Evolutionary conservation across 2,888 invertebrate genomes (phyloP), one percentile per base, ranked within the genome.

Genomic region (Plusia festucae): DNA sequence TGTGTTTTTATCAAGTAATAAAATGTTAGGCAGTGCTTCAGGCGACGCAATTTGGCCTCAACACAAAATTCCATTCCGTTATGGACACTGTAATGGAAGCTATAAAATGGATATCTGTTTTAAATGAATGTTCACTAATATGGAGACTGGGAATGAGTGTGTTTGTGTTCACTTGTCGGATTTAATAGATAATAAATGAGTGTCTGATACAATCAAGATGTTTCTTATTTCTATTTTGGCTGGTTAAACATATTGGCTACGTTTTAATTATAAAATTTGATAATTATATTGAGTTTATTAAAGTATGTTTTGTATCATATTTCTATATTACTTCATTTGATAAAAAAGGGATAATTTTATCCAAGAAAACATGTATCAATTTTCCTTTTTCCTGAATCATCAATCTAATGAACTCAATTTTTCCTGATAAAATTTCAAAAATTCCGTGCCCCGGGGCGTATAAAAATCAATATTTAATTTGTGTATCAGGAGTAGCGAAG

Each of bases 1-100:
- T 78, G 81, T 85, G 86, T 88, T 90, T 89, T 90, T 89, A 90
- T 87, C 87, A 88, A 89, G 88, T 86, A 89, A 86, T 90, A 89
- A 90, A 90, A 88, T 84, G 87, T 85, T 83, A 82, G 84, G 82
- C 84, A 81, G 82, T 80, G 76, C 79, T 86, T 75, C 68, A 75
- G 78, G 76, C 78, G 78, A 86, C 83, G 83, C 85, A 88, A 88
- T 88, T 88, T 86, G 82, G 88, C 86, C 83, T 83, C 83, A 79
- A 85, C 77, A 85, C 86, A 83, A 84, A 88, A 88, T 85, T 85
- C 80, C 82, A 73, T 78, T 78, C 75, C 76, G 76, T 72, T 74
- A 78, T 78, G 77, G 81, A 81, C 82, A 79, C 77, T 65, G 77
- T 80, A 84, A 84, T 81, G 79, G 76, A 70, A 75, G 67, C 72